phyloP scores from a whole-genome alignment of 1,140 invertebrate species.

The Metopolophium dirhodum region DNA sequence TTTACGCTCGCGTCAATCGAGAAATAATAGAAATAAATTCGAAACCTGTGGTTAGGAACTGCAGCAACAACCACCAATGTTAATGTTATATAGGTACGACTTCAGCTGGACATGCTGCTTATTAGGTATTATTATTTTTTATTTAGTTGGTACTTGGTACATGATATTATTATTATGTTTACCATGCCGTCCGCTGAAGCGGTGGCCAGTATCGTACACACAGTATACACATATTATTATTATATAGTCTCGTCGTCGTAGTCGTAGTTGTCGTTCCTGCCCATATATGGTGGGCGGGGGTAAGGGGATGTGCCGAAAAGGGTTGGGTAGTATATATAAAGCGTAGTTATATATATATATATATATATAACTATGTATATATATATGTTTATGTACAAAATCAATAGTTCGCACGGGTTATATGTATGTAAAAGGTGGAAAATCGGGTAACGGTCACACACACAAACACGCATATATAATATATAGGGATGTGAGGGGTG shows the following conservation, averaged over 20 bases:
- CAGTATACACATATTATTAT: neutral
- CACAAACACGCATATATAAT: neutral
- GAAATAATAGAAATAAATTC: neutral
- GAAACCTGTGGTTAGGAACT: neutral
- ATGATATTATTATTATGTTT: neutral
- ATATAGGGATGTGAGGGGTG: neutral
- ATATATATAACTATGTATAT: neutral
- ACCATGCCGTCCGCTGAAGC: neutral
- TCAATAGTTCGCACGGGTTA: conserved; percentile 44
- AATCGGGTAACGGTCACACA: conserved; percentile 31
- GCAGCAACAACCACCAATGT: neutral
- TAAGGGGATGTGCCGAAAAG: neutral
- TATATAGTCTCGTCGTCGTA: neutral
- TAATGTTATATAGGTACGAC: neutral
- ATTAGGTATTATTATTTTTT: neutral
- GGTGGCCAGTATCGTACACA: neutral
- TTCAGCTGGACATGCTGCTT: neutral
- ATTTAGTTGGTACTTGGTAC: neutral
- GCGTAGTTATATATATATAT: neutral
- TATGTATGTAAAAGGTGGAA: conserved; percentile 50
- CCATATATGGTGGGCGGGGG: neutral
- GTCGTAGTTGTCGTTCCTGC: neutral
- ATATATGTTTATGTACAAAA: conserved; percentile 39
- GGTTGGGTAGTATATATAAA: conserved; percentile 28
- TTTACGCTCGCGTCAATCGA: neutral